These are phyloP conservation scores for Nothobranchius furzeri DNA, from an alignment of 2,113 vertebrate genomes.

Conservation along the genomic window DNA sequence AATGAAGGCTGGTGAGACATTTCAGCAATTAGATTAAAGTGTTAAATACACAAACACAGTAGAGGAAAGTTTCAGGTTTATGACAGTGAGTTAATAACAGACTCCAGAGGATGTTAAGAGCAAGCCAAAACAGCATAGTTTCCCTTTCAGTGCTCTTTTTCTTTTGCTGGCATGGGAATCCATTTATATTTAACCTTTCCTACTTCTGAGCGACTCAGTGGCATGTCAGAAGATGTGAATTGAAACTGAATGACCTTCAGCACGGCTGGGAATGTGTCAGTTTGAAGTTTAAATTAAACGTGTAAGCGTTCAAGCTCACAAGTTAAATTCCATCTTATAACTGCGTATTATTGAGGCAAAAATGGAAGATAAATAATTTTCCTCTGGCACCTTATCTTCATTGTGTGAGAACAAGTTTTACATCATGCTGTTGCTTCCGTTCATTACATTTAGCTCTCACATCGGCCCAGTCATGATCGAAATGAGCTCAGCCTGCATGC, in stretches of 20 bases:
- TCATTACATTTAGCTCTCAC: conserved; percentile 39
- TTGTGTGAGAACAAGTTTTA: conserved; percentile 32
- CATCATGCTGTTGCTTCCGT: conserved; percentile 36
- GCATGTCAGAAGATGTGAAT: conserved; percentile 13
- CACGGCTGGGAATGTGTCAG: conserved; percentile 9
- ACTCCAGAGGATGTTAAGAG: no score
- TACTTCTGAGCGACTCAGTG: background rate
- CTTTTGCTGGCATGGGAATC: no score
- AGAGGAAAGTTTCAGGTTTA: no score
- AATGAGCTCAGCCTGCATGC: conserved; percentile 38
- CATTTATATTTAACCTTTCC: no score
- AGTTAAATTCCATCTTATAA: conserved; percentile 12
- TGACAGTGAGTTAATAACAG: no score
- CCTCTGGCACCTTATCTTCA: conserved; percentile 18
- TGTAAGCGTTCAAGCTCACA: conserved; percentile 13
- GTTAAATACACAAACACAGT: no score
- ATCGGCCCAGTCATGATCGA: conserved; percentile 34
- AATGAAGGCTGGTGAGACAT: no score
- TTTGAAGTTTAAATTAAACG: conserved; percentile 21
- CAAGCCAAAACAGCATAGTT: no score
- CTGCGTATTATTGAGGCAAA: conserved; percentile 20
- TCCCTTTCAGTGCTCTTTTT: no score
- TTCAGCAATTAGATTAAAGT: no score
- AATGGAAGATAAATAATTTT: conserved; percentile 36
- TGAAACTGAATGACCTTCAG: conserved; percentile 22